Base-by-base conservation (phyloP, 2,888 invertebrate genomes). In the Copidosoma aretas region DNA sequence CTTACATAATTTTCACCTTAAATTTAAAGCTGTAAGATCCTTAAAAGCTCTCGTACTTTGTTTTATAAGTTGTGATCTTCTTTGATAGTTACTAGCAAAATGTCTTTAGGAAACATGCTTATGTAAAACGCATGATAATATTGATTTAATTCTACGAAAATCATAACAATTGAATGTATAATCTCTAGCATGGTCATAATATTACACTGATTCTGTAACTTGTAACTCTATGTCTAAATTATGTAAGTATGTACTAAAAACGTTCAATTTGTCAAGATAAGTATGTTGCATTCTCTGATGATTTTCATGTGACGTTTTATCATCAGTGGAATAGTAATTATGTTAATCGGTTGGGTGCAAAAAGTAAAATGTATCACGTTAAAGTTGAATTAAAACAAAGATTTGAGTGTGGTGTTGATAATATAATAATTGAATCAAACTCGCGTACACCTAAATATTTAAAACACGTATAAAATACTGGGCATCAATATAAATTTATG, bases 201-300 rank as follows among this genome's bases (percentile, higher is more conserved):
- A 53, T 21, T 61, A 39, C 21, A 51, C 32, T 32, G 39, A 24
- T 21, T 61, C 19, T 2, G 10, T 61, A 19, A 61, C 61, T 17
- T 61, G 61, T 53, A 17, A 61, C 17, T 41, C 52, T 10, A 39
- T 21, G 10, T 53, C 39, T 15, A 63, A 63, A 63, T 4, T 0
- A n/a, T n/a, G n/a, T n/a, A 4, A 56, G 63, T 32, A 63, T 63
- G 63, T 56, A 63, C 43, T 24, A 46, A 41, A 5, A 41, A n/a
- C 56, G 56, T 15, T n/a, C 17, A 22, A 3, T 1, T 17, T 63
- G 56, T 49, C 15, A 49, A 25, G 1, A 56, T 46, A 46, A 41
- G 21, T n/a, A 8, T 46, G 25, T 46, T 19, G 4, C n/a, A 25
- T 1, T 46, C 3, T 24, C 63, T 8, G n/a, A 46, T 21, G 14